A percentile compares a stretch with the other conserved stretches of the same genome.
phyloP scores from a whole-genome alignment of 1,140 invertebrate genomes.

The Tigriopus japonicus region DNA sequence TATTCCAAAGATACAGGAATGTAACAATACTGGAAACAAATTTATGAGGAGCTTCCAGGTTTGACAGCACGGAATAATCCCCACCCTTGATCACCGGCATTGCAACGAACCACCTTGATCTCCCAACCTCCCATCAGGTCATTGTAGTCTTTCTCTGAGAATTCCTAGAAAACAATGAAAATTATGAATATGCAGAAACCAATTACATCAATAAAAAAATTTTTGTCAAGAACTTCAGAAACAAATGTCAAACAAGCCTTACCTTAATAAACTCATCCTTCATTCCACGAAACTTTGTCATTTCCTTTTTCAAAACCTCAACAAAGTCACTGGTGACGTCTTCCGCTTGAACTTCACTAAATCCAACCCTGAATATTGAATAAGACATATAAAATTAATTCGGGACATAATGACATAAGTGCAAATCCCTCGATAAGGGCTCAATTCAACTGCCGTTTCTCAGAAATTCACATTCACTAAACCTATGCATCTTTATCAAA shows the following conservation, averaged over 20 bases:
- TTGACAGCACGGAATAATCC: slow-evolving; percentile 28
- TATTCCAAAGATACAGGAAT: too few relatives aligned
- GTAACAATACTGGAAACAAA: too few relatives aligned
- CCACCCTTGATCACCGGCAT: slow-evolving; percentile 33
- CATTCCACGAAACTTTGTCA: slow-evolving; percentile 25
- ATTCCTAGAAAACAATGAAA: slow-evolving; percentile 20
- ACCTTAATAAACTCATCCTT: slow-evolving; percentile 30
- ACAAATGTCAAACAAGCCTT: too few relatives aligned
- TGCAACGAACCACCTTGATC: slow-evolving; percentile 30
- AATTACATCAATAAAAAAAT: too few relatives aligned
- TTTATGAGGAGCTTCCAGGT: not conserved
- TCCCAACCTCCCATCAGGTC: slow-evolving; percentile 34
- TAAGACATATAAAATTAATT: not conserved
- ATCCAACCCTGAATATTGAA: slow-evolving; percentile 25
- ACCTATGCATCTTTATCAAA: too few relatives aligned
- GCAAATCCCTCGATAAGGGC: too few relatives aligned
- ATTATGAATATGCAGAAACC: too few relatives aligned
- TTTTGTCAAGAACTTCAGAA: too few relatives aligned
- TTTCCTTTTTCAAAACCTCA: slow-evolving; percentile 31
- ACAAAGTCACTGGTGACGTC: slow-evolving; percentile 35
- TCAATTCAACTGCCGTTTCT: too few relatives aligned
- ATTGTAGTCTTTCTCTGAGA: slow-evolving; percentile 28
- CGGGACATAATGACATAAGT: too few relatives aligned
- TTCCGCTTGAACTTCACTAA: slow-evolving; percentile 30
- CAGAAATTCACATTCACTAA: too few relatives aligned